Base-by-base conservation (phyloP, 2,113 vertebrate genomes). In the Microtus ochrogaster region DNA sequence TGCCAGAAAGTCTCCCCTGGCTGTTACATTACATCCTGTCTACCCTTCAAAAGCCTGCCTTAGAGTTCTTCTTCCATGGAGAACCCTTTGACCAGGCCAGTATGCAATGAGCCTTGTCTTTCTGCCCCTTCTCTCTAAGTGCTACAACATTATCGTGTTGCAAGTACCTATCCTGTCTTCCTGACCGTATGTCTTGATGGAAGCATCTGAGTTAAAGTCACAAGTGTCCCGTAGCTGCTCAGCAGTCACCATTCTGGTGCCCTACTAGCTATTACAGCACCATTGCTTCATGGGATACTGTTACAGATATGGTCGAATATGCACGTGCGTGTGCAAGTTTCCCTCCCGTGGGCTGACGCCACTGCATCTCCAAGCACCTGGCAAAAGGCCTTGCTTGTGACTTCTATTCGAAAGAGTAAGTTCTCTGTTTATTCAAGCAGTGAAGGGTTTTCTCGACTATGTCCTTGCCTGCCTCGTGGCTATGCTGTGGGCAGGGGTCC, bases 201-300 rank as follows among this genome's bases (percentile, higher is more conserved):
- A n/a, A 88, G 58, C n/a, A 49, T 26, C 41, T 82, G 41, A 10
- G 14, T 66, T n/a, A 52, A 86, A 77, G 66, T 61, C 73, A 49
- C 13, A 30, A 66, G 44, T 10, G 7, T 28, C 91, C 44, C 7
- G 22, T 9, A 70, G 63, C 41, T 72, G 81, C n/a, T 94, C 76
- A 73, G 11, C 14, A 70, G n/a, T 0, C 49, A 24, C 21, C 55
- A 1, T 3, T 12, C 0, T 22, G 61, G 19, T 16, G 10, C 61
- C 74, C 72, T 2, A 52, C 55, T 33, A 76, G 26, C 68, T 0
- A 2, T 63, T 39, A 41, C 3, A 58, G 55, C 28, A 4, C 26
- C 36, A 1, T 3, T 78, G 44, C 76, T 79, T 89, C 39, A 33
- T 26, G 6, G 70, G 30, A 49, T 0, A 26, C 41, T 47, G n/a